phyloP scores from a whole-genome alignment of 2,888 invertebrate species.

The Unio delphinus region DNA sequence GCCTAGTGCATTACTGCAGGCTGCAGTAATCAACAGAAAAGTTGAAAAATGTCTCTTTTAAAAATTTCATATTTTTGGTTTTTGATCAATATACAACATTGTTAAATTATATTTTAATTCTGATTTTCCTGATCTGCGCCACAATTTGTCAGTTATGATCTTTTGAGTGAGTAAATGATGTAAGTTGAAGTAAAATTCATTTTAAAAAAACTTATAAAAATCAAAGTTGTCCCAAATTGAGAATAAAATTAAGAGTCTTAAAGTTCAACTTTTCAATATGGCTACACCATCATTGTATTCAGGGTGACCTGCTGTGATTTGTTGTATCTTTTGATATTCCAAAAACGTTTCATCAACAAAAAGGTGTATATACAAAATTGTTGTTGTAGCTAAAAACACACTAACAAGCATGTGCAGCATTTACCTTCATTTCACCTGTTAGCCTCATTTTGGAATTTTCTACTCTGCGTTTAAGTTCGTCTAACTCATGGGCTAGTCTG shows the following conservation, averaged over 20 bases:
- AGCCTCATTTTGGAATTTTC: constrained; percentile 74
- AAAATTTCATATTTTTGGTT: not conserved
- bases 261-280: too few species aligned
- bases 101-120: too few species aligned
- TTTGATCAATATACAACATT: too few species aligned
- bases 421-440: constrained; percentile 74
- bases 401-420: constrained; percentile 2
- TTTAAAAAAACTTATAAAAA: not conserved
- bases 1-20: constrained; percentile 11
- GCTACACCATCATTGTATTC: constrained; percentile 17
- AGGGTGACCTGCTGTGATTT: constrained; percentile 28
- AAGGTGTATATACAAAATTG: not conserved
- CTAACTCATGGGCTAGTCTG: constrained; percentile 73
- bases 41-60: not conserved
- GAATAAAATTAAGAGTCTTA: too few species aligned
- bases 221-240: not conserved
- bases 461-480: constrained; percentile 73
- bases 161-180: too few species aligned
- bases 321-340: constrained; percentile 10
- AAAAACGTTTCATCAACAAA: constrained; percentile 1
- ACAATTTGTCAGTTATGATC: too few species aligned
- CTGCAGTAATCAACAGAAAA: not conserved
- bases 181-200: constrained; percentile 1
- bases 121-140: too few species aligned
- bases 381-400: constrained; percentile 6